Conservation (phyloP, 2,113 vertebrate genomes). For the Pitta sordida region DNA sequence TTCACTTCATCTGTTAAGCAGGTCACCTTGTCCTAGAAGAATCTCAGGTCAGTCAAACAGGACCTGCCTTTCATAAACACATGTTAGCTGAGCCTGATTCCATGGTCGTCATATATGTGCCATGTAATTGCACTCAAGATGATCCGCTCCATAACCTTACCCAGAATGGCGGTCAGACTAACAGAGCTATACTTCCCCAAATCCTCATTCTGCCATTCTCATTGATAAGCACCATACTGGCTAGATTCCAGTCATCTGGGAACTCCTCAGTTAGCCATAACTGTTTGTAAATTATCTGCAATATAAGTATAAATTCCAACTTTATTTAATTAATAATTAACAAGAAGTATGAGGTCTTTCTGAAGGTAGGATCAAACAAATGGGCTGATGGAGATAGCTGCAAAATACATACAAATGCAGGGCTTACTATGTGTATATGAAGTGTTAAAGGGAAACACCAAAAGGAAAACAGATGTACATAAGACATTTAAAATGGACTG, state of each 20-base stretch:
- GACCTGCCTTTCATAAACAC: not conserved
- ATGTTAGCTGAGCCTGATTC: not conserved
- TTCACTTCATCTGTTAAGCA: not conserved
- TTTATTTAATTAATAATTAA: not conserved
- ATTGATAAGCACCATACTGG: accelerated
- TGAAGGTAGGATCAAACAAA: not conserved
- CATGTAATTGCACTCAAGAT: not conserved
- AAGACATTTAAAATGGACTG: not conserved
- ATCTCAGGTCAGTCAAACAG: not conserved
- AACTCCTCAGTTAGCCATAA: not conserved
- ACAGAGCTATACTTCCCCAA: not conserved
- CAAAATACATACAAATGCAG: not conserved
- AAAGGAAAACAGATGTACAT: not conserved
- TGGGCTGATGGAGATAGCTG: not conserved
- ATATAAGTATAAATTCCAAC: not conserved
- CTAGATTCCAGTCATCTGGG: not conserved
- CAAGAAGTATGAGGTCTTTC: not conserved
- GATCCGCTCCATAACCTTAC: accelerated
- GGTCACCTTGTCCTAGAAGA: not conserved
- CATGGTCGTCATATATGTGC: not conserved
- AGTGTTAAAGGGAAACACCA: not conserved
- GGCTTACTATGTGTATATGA: not conserved
- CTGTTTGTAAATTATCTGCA: not conserved
- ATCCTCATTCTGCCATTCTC: not conserved
- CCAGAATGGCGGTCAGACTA: not conserved